Percentiles rank a stretch among this genome's conserved stretches.
Conservation (phyloP, 2,797 vertebrate species). For the Telmatherina bonti region DNA sequence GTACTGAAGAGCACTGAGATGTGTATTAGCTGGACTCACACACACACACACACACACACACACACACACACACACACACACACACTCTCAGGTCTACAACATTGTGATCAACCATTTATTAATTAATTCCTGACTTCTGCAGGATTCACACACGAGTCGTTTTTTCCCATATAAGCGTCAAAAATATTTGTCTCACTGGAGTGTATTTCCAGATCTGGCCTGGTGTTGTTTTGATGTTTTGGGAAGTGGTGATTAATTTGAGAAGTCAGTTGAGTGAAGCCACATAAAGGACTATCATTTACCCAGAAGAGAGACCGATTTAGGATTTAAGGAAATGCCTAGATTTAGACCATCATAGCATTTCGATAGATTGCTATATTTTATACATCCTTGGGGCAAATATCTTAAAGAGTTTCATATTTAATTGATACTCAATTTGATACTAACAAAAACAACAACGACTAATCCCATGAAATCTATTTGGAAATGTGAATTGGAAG, state of each 20-base stretch:
- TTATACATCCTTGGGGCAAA: constrained; percentile 15
- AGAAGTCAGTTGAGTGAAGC: constrained; percentile 50
- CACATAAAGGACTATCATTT: constrained; percentile 53
- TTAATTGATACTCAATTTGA: constrained; percentile 2
- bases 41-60: constrained; percentile 9
- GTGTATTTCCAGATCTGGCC: constrained; percentile 46
- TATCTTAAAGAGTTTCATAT: constrained; percentile 24
- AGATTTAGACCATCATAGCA: constrained; percentile 6
- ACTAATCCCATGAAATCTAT: constrained; percentile 22
- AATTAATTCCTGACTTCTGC: constrained; percentile 1
- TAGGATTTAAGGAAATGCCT: constrained; percentile 37
- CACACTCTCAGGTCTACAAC: constrained; percentile 20
- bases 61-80: constrained; percentile 27
- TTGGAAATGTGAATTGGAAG: constrained; percentile 12
- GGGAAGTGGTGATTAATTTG: constrained; percentile 61
- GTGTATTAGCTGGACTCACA: constrained; percentile 38
- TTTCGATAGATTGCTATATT: constrained; percentile 29
- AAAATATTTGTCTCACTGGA: constrained; percentile 45
- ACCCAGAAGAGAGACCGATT: constrained; percentile 23
- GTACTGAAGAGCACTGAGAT: constrained; percentile 25
- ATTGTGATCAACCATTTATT: not conserved
- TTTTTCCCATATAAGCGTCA: constrained; percentile 6
- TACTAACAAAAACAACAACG: constrained; percentile 13
- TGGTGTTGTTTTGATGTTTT: constrained; percentile 58
- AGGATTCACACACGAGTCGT: constrained; percentile 4